A percentile compares a stretch with the other conserved stretches of the same genome.
phyloP scores from a whole-genome alignment of 2,113 vertebrate species.

The Ictidomys tridecemlineatus region DNA sequence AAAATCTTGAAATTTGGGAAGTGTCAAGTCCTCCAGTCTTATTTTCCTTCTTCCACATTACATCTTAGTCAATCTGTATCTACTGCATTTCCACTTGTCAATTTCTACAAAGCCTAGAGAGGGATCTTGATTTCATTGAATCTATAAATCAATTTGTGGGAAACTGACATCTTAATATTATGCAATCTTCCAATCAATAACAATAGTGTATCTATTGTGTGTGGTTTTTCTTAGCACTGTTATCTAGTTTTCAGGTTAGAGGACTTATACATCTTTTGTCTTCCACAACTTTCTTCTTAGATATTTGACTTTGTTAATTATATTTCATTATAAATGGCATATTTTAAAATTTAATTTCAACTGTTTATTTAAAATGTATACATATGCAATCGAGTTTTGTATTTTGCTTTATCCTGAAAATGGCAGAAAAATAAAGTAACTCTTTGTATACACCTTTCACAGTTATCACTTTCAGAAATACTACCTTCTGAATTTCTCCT shows the following conservation, averaged over 20 bases:
- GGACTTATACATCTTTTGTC: neutral
- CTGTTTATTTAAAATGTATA: constrained; percentile 18
- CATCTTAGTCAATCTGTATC: neutral
- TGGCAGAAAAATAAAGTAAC: neutral
- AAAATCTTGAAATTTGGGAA: neutral
- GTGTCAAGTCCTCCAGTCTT: neutral
- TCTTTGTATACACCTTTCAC: neutral
- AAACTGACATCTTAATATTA: neutral
- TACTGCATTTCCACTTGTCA: neutral
- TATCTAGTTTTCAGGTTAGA: neutral
- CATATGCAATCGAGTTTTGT: neutral
- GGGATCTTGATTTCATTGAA: neutral
- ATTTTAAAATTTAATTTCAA: constrained; percentile 52
- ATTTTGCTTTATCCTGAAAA: neutral
- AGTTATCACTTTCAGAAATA: constrained; percentile 18
- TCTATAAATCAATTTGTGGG: neutral
- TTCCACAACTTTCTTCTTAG: neutral
- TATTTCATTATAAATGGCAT: neutral
- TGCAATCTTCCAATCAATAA: neutral
- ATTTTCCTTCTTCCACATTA: neutral
- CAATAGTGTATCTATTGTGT: neutral
- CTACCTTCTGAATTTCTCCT: constrained; percentile 17
- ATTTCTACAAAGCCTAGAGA: neutral
- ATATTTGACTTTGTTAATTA: constrained; percentile 15
- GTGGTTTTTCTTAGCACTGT: neutral